Percentiles rank a stretch among this genome's conserved stretches.
Conservation (phyloP, 2,113 vertebrate species). For the Tragelaphus scriptus region DNA sequence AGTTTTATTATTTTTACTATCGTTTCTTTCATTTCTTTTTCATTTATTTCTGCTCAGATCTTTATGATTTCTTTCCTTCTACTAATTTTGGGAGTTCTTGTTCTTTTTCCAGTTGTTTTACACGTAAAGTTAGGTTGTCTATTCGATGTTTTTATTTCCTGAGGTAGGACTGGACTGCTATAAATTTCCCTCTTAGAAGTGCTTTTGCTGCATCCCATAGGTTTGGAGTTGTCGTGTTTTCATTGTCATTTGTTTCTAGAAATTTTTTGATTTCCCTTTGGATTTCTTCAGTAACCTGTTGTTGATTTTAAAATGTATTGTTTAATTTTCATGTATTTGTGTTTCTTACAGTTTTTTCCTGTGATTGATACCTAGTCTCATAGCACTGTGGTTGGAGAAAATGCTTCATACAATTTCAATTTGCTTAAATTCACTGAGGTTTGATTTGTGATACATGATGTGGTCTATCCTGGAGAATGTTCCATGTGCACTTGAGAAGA, state of each 20-base stretch:
- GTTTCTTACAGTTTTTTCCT: background rate
- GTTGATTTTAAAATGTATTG: background rate
- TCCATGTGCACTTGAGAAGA: background rate
- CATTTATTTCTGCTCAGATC: background rate
- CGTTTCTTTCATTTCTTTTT: background rate
- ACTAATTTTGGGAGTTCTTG: background rate
- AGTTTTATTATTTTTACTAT: background rate
- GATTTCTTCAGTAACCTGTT: background rate
- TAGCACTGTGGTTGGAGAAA: background rate
- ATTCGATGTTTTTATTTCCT: background rate
- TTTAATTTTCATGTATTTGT: background rate
- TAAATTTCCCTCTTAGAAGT: background rate
- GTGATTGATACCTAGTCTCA: background rate
- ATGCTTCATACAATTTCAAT: background rate
- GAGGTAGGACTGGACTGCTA: background rate
- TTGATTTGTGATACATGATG: background rate
- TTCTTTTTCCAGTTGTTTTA: background rate
- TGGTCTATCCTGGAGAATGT: background rate
- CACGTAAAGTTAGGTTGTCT: background rate
- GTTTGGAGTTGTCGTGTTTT: background rate
- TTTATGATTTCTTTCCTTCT: background rate
- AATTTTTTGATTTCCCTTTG: background rate
- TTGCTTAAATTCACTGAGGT: background rate
- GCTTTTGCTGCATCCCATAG: background rate
- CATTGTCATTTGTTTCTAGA: background rate